Evolutionary conservation across 2,113 vertebrate genomes (phyloP).

Genomic region (Hippocampus barbouri): DNA sequence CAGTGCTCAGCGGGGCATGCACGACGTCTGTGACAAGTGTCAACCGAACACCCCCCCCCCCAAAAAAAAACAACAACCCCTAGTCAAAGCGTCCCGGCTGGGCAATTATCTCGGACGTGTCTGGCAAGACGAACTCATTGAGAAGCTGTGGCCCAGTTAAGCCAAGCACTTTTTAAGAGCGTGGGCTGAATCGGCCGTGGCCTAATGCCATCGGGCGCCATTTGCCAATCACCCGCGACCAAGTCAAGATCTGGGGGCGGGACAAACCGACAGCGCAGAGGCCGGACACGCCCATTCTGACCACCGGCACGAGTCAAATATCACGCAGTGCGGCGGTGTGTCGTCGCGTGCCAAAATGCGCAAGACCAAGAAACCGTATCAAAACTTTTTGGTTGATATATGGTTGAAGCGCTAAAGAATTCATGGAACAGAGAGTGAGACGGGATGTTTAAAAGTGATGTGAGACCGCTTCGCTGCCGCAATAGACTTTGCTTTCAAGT

Average conservation of each 20-base stretch:
- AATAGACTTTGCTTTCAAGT: no score
- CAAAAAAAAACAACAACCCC: constrained; percentile 20
- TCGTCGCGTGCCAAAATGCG: no score
- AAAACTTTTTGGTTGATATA: no score
- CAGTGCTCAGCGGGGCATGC: constrained; percentile 17
- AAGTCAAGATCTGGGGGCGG: constrained; percentile 69
- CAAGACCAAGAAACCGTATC: no score
- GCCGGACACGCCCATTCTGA: constrained; percentile 39
- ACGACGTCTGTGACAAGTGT: constrained; percentile 36
- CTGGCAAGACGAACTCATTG: constrained; percentile 68
- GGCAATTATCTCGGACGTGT: constrained; percentile 65
- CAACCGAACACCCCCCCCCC: constrained; percentile 16
- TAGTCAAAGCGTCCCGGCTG: neutral
- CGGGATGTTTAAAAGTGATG: no score
- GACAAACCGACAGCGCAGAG: constrained; percentile 53
- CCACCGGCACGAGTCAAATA: constrained; percentile 29
- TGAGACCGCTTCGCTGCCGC: no score
- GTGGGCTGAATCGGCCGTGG: constrained; percentile 75
- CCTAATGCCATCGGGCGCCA: constrained; percentile 76
- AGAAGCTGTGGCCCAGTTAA: constrained; percentile 74
- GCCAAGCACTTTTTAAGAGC: constrained; percentile 72
- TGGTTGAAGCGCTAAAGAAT: no score
- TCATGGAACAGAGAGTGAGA: no score
- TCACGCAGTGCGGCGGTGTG: neutral
- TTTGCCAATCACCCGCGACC: constrained; percentile 76